Conservation (phyloP, 2,797 vertebrate genomes). For the Peromyscus attwateri region DNA sequence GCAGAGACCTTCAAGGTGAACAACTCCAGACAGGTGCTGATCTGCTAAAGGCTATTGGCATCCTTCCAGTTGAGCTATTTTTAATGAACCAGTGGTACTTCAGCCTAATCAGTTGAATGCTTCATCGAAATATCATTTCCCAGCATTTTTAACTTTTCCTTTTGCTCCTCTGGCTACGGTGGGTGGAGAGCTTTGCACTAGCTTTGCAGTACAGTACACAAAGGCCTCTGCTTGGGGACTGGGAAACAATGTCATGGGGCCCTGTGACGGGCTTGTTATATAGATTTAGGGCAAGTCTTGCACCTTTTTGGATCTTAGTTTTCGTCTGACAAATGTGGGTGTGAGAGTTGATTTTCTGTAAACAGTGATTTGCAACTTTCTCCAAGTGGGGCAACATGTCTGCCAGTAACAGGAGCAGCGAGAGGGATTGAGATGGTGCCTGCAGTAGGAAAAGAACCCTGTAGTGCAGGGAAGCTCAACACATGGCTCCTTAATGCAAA, state of each 20-base stretch:
- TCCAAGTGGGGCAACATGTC: not conserved
- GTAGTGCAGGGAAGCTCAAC: not conserved
- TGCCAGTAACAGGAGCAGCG: not conserved
- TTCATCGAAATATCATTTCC: not conserved
- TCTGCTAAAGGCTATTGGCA: conserved; percentile 1
- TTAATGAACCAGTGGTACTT: not conserved
- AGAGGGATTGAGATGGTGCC: not conserved
- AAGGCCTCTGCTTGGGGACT: not conserved
- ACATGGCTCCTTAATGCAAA: not conserved
- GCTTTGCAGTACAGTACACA: not conserved
- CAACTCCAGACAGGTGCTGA: not conserved
- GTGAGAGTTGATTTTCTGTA: not conserved
- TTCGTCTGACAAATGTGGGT: not conserved
- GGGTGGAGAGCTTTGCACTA: not conserved
- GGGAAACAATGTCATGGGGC: not conserved
- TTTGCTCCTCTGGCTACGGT: not conserved
- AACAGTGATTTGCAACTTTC: conserved; percentile 23
- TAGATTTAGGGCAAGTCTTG: not conserved
- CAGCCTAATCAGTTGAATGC: not conserved
- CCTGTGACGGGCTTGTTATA: not conserved
- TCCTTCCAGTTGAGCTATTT: conserved; percentile 10
- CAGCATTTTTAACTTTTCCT: not conserved
- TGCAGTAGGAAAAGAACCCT: not conserved
- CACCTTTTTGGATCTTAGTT: not conserved
- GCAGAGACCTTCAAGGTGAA: not conserved